Evolutionary conservation across 2,888 invertebrate genomes (phyloP).

Genomic region (Sicus ferrugineus): DNA sequence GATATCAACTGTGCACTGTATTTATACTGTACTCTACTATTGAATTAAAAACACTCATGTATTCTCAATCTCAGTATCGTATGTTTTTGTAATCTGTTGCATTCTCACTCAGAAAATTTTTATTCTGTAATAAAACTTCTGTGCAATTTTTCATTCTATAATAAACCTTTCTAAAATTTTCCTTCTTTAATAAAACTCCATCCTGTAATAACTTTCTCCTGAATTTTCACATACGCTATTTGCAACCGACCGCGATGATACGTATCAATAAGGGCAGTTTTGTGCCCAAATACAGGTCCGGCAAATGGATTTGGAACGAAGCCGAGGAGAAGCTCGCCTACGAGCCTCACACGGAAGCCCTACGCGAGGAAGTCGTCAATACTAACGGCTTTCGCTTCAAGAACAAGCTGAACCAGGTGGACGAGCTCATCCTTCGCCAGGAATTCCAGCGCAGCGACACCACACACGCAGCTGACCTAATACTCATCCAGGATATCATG

Average conservation of each 20-base stretch:
- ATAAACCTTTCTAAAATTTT: neutral
- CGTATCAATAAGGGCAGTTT: conserved; percentile 51
- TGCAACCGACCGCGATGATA: conserved; percentile 45
- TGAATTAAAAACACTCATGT: no score
- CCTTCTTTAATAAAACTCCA: no score
- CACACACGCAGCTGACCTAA: conserved; percentile 52
- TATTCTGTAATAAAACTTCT: no score
- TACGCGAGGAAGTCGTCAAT: conserved; percentile 44
- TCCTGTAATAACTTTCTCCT: no score
- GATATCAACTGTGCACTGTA: no score
- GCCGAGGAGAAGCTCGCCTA: conserved; percentile 48
- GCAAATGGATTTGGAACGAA: conserved; percentile 57
- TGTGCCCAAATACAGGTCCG: conserved; percentile 53
- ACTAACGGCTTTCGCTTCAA: conserved; percentile 54
- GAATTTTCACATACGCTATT: no score
- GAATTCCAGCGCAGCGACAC: conserved; percentile 49
- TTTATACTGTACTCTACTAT: no score
- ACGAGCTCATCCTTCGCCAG: conserved; percentile 57
- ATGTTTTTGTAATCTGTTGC: no score
- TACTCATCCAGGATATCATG: conserved; percentile 58
- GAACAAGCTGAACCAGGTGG: conserved; percentile 53
- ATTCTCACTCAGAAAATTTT: no score
- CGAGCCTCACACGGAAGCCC: conserved; percentile 37
- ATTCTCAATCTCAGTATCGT: no score
- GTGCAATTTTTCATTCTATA: no score